Evolutionary conservation across 2,113 vertebrate genomes (phyloP).

Genomic region (Hemiprocne comata): DNA sequence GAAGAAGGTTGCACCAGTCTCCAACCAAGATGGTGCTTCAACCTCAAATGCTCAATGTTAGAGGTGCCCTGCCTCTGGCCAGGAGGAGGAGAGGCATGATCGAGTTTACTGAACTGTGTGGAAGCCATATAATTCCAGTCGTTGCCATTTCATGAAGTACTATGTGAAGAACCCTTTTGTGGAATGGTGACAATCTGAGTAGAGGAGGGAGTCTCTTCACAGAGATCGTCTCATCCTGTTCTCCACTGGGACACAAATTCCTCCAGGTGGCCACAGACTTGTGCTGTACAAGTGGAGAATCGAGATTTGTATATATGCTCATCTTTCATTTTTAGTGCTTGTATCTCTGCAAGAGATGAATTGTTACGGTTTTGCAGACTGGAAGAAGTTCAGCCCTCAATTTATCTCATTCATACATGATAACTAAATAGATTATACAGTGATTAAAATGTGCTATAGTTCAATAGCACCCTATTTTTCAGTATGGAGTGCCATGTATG

Average conservation of each 20-base stretch:
- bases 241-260: background rate
- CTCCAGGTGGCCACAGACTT: background rate
- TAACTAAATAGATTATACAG: constrained; percentile 36
- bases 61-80: too few species aligned
- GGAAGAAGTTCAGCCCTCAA: constrained; percentile 5
- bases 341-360: constrained; percentile 26
- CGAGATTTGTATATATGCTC: background rate
- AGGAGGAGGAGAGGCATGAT: too few species aligned
- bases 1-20: too few species aligned
- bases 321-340: constrained; percentile 43
- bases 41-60: too few species aligned
- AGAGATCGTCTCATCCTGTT: background rate
- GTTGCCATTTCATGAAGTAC: background rate
- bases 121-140: too few species aligned
- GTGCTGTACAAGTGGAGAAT: background rate
- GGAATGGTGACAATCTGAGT: background rate
- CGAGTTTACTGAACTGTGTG: too few species aligned
- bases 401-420: constrained; percentile 25
- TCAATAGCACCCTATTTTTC: constrained; percentile 57
- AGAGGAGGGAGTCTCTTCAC: background rate
- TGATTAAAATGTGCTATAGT: constrained; percentile 57
- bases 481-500: constrained; percentile 2
- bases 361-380: constrained; percentile 10
- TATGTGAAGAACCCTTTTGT: background rate
- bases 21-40: too few species aligned